Conservation (phyloP, 2,113 vertebrate genomes). For the Prochilodus magdalenae region DNA sequence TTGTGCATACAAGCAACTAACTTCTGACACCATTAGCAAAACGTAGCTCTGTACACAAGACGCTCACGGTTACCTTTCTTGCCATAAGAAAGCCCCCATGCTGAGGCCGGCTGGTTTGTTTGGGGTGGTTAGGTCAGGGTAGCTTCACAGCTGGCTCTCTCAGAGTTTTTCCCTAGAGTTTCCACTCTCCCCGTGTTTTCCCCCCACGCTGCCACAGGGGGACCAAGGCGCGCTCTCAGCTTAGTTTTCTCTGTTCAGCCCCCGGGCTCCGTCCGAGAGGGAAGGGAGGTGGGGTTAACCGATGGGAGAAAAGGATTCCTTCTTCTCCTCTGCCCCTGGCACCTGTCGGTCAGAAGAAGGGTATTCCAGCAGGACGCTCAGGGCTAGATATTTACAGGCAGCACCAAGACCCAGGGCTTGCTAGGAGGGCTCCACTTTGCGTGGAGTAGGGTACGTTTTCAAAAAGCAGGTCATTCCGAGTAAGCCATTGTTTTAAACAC, state of each 20-base stretch:
- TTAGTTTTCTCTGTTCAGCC: constrained; percentile 42
- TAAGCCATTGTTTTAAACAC: neutral
- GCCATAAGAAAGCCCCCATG: constrained; percentile 82
- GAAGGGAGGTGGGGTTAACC: neutral
- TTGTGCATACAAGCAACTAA: neutral
- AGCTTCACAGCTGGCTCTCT: constrained; percentile 39
- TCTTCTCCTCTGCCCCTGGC: constrained; percentile 51
- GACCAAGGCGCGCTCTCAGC: constrained; percentile 39
- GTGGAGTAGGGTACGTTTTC: neutral
- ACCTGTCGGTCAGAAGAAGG: constrained; percentile 44
- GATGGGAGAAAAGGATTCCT: constrained; percentile 24
- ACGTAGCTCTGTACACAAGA: neutral
- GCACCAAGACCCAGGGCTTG: neutral
- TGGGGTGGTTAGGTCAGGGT: constrained; percentile 25
- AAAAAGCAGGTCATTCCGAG: neutral
- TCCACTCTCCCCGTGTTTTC: constrained; percentile 41
- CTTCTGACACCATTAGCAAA: constrained; percentile 11
- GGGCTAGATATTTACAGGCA: constrained; percentile 54
- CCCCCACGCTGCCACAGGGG: constrained; percentile 25
- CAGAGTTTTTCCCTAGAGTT: constrained; percentile 49
- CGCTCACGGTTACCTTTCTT: constrained; percentile 80
- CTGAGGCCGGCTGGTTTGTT: neutral
- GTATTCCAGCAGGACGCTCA: constrained; percentile 54
- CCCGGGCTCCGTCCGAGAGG: constrained; percentile 19
- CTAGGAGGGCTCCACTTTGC: neutral